phyloP scores from a whole-genome alignment of 1,140 invertebrate species.

The Sitodiplosis mosellana region DNA sequence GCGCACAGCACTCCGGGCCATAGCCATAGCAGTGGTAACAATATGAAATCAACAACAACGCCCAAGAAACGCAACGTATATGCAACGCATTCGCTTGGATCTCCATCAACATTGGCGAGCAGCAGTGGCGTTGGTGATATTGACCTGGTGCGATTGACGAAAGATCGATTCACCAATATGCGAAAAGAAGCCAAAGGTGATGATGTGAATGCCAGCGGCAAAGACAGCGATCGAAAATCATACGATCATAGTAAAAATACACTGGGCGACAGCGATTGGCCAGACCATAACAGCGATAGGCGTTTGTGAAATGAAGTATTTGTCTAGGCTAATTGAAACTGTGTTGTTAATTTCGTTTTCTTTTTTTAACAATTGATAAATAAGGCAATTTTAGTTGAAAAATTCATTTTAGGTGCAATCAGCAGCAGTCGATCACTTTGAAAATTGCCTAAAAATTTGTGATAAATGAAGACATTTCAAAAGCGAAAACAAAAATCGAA shows the following conservation, averaged over 20 bases:
- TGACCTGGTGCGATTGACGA: constrained; percentile 22
- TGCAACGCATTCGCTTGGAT: constrained; percentile 1
- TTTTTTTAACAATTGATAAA: no score
- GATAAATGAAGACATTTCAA: no score
- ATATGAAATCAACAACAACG: constrained; percentile 6
- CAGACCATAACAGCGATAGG: constrained; percentile 6
- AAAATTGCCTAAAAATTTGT: no score
- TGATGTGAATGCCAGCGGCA: constrained; percentile 1
- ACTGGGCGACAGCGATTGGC: constrained; percentile 7
- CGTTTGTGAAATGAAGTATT: constrained; percentile 10
- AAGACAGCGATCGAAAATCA: not conserved
- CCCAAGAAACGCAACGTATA: constrained; percentile 6
- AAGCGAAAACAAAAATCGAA: no score
- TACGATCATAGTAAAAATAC: constrained; percentile 3
- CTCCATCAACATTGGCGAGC: constrained; percentile 14
- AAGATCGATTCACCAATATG: no score
- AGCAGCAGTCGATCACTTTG: no score
- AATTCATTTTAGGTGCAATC: no score
- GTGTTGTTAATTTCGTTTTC: no score
- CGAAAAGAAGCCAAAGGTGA: constrained; percentile 22
- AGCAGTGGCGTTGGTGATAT: constrained; percentile 22
- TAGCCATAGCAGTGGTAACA: no score
- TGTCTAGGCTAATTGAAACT: no score
- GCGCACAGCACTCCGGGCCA: no score
- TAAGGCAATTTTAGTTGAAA: no score